Conservation (phyloP, 1,140 invertebrate species). For the Orius insidiosus region DNA sequence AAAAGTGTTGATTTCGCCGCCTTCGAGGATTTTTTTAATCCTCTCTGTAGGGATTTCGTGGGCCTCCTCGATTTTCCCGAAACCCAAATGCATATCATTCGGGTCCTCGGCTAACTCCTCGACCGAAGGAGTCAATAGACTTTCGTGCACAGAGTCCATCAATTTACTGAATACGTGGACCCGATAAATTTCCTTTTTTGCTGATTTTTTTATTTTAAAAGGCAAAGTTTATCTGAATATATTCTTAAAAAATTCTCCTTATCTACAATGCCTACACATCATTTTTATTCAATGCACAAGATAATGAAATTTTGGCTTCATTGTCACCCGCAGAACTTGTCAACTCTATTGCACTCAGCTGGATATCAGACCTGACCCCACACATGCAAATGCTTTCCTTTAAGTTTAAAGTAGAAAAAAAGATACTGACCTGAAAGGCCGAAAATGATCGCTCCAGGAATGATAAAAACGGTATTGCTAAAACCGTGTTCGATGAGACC, state of each 20-base stretch:
- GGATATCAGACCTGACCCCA: no score
- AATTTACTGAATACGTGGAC: background rate
- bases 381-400: background rate
- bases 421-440: conserved; percentile 48
- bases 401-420: background rate
- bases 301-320: no score
- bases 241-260: conserved; percentile 1
- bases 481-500: conserved; percentile 62
- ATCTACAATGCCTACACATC: background rate
- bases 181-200: no score
- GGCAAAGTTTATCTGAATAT: background rate
- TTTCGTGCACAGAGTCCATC: background rate
- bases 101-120: background rate
- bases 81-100: background rate
- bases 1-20: background rate
- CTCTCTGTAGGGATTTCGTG: background rate
- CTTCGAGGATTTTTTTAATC: background rate
- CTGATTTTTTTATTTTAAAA: background rate
- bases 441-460: conserved; percentile 54
- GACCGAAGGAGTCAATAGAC: background rate
- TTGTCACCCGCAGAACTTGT: no score
- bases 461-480: conserved; percentile 56
- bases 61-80: background rate
- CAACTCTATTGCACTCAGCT: no score
- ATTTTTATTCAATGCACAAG: no score